Evolutionary conservation across 2,888 invertebrate species (phyloP).

Genomic region (Cheilosia scutellata): DNA sequence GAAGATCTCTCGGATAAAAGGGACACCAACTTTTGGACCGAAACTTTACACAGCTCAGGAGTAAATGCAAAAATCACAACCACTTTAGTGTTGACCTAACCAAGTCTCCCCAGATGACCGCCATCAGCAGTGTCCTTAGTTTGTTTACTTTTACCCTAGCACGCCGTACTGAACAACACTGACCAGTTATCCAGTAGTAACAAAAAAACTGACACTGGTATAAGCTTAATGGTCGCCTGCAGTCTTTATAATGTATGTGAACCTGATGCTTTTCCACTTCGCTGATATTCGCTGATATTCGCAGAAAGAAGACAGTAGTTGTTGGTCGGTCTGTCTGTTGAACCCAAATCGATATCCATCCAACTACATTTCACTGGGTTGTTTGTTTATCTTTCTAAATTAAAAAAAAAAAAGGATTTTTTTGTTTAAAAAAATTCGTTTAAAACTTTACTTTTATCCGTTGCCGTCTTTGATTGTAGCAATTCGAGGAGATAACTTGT

Average conservation of each 20-base stretch:
- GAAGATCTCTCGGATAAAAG: slow-evolving; percentile 1
- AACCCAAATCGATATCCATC: slow-evolving; percentile 53
- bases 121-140: slow-evolving; percentile 23
- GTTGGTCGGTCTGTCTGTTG: slow-evolving; percentile 15
- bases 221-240: slow-evolving; percentile 59
- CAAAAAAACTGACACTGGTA: slow-evolving; percentile 48
- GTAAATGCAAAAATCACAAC: slow-evolving; percentile 67
- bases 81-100: slow-evolving; percentile 64
- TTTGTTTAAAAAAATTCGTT: slow-evolving; percentile 27
- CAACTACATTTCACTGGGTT: slow-evolving; percentile 38
- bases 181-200: slow-evolving; percentile 44
- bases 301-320: background rate
- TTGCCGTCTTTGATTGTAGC: slow-evolving; percentile 25
- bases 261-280: slow-evolving; percentile 42
- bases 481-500: slow-evolving; percentile 43
- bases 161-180: slow-evolving; percentile 14
- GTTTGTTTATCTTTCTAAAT: slow-evolving; percentile 47
- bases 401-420: slow-evolving; percentile 19
- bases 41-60: slow-evolving; percentile 11
- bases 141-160: slow-evolving; percentile 49
- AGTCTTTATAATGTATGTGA: slow-evolving; percentile 32
- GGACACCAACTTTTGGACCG: slow-evolving; percentile 10
- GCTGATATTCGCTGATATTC: background rate
- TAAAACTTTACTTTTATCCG: slow-evolving; percentile 34
- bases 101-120: slow-evolving; percentile 8